Evolutionary conservation across 2,888 invertebrate genomes (phyloP).

Genomic region (Rotaria sp.): DNA sequence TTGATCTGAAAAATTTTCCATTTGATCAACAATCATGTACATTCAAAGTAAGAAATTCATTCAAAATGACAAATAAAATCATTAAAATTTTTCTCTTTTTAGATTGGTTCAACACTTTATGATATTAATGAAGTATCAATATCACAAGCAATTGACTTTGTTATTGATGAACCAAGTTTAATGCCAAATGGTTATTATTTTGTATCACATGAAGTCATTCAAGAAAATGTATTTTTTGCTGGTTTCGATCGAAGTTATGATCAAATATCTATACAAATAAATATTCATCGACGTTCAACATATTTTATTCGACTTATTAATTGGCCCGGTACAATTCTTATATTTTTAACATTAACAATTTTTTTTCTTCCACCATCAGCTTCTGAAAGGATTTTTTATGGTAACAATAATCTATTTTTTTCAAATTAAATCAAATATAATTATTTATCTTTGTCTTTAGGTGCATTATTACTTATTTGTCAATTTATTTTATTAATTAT

Average conservation of each 20-base stretch:
- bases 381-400: neutral
- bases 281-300: neutral
- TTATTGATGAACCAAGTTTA: conserved; percentile 21
- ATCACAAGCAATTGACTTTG: neutral
- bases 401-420: neutral
- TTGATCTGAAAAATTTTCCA: neutral
- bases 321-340: neutral
- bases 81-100: neutral
- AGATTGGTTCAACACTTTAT: neutral
- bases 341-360: neutral
- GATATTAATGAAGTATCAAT: neutral
- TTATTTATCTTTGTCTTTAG: neutral
- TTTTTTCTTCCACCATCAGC: neutral
- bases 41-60: neutral
- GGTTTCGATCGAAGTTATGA: neutral
- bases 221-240: neutral
- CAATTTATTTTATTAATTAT: neutral
- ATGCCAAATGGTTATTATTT: conserved; percentile 1
- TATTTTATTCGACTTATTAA: neutral
- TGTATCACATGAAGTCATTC: neutral
- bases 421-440: neutral
- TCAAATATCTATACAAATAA: neutral
- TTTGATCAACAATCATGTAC: conserved; percentile 29
- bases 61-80: neutral
- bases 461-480: neutral